phyloP scores from a whole-genome alignment of 2,888 invertebrate species.

The Augiades crinisus region DNA sequence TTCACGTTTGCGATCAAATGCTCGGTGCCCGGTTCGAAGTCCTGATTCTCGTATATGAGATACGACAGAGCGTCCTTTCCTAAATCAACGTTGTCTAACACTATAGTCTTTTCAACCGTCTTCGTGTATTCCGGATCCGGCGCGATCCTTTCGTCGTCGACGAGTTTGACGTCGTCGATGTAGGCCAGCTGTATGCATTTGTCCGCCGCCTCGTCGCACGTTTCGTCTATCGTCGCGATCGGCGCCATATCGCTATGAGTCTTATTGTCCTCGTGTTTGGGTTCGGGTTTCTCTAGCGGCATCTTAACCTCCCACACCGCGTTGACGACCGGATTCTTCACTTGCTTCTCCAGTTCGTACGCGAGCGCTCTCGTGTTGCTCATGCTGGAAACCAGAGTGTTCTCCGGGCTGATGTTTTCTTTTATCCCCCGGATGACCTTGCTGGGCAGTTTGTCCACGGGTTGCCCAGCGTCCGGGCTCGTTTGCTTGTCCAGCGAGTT shows the following conservation, averaged over 20 bases:
- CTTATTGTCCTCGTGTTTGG: slow-evolving; percentile 48
- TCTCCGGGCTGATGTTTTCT: slow-evolving; percentile 84
- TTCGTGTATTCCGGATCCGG: background rate
- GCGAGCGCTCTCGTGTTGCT: slow-evolving; percentile 53
- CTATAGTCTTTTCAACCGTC: slow-evolving; percentile 32
- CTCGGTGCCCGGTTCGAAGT: slow-evolving; percentile 43
- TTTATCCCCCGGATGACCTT: slow-evolving; percentile 82
- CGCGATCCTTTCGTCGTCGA: slow-evolving; percentile 37
- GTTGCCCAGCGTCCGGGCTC: slow-evolving; percentile 63
- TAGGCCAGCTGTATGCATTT: slow-evolving; percentile 48
- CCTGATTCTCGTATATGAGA: slow-evolving; percentile 58
- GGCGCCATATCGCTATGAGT: slow-evolving; percentile 57
- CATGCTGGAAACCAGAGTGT: slow-evolving; percentile 74
- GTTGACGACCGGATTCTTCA: slow-evolving; percentile 46
- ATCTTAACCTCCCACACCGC: slow-evolving; percentile 46
- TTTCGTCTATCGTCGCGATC: slow-evolving; percentile 70
- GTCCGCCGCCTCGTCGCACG: slow-evolving; percentile 55
- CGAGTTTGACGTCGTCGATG: slow-evolving; percentile 56
- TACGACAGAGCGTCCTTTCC: slow-evolving; percentile 71
- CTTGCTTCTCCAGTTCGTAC: slow-evolving; percentile 52
- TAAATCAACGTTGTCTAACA: slow-evolving; percentile 55
- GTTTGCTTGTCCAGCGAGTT: slow-evolving; percentile 65
- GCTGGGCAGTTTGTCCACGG: slow-evolving; percentile 75
- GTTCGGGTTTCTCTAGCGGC: slow-evolving; percentile 45
- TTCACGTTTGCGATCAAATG: slow-evolving; percentile 33